Percentiles rank a stretch among this genome's conserved stretches.
These are phyloP conservation scores for Archilochus colubris DNA, from an alignment of 2,113 vertebrate species.

Conservation along the genomic window DNA sequence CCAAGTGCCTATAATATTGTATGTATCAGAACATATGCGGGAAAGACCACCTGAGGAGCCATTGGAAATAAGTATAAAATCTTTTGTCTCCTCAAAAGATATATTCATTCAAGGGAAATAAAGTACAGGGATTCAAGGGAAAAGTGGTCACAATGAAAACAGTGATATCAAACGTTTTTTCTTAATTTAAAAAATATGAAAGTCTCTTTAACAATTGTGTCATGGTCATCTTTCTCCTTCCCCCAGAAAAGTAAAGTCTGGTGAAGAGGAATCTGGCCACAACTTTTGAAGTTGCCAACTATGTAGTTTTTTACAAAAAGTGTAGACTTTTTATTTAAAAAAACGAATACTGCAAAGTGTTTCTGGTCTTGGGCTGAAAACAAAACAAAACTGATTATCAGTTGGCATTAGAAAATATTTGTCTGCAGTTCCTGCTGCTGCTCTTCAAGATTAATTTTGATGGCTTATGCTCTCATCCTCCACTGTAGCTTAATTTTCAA, in stretches of 20 bases:
- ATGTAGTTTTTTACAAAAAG: background rate
- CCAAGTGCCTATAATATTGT: background rate
- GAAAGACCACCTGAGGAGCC: background rate
- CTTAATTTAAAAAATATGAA: background rate
- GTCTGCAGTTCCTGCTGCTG: background rate
- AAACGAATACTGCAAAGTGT: background rate
- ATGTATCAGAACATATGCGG: background rate
- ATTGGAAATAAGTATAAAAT: background rate
- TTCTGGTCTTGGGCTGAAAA: background rate
- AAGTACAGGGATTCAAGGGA: background rate
- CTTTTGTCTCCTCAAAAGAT: background rate
- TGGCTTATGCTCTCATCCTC: background rate
- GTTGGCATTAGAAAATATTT: background rate
- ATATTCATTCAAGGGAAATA: background rate
- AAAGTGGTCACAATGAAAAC: background rate
- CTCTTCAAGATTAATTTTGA: background rate
- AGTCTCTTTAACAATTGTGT: background rate
- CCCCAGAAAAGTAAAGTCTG: rapidly evolving
- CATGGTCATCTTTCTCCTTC: background rate
- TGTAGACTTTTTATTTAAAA: background rate
- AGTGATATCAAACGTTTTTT: background rate
- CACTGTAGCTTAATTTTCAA: background rate
- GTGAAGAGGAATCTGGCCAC: background rate
- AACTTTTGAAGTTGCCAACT: background rate
- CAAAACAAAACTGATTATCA: background rate